Base-by-base conservation (phyloP, 2,888 invertebrate genomes). In the Watsonalla binaria region DNA sequence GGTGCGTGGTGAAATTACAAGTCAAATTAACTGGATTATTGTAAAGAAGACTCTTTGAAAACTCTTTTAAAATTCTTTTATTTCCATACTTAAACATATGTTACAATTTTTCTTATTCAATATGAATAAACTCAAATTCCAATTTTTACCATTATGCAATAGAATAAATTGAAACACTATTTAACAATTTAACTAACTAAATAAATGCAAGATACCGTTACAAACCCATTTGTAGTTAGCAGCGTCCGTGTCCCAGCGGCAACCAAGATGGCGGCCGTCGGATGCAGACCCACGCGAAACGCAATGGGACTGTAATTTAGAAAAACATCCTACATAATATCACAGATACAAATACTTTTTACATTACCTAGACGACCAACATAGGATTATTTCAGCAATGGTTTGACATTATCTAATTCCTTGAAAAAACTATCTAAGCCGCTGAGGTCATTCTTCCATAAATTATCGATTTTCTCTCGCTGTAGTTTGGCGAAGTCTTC, bases 401-500 rank as follows among this genome's bases (percentile, higher is more conserved):
- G 92, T 70, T 93, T 93, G 62, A 93, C 90, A 78, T 86, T 89
- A 73, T 92, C 92, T 74, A 94, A 82, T 80, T 93, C 91, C 66
- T 89, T 91, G 91, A 94, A 94, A 82, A 94, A 94, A 73, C 85
- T 90, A 84, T 94, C 92, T 78, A 94, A 78, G 69, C 93, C 93
- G 78, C 91, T 91, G 74, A 94, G 87, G 80, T 93, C 94, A 75
- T 92, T 92, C 84, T 90, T 90, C 91, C 91, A 91, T 72, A 90
- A 65, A 72, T 81, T 80, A 82, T 89, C 84, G 57, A 90, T 84
- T 80, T 87, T 90, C 72, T 88, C 84, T 57, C 79, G 82, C 52
- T 86, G 81, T 71, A 81, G 80, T 74, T 75, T 83, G 75, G 84
- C 80, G 62, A 80, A 75, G 68, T 89, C 88, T 78, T 90, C 90